phyloP scores from a whole-genome alignment of 2,888 invertebrate species.

The Rhamnusium bicolor region DNA sequence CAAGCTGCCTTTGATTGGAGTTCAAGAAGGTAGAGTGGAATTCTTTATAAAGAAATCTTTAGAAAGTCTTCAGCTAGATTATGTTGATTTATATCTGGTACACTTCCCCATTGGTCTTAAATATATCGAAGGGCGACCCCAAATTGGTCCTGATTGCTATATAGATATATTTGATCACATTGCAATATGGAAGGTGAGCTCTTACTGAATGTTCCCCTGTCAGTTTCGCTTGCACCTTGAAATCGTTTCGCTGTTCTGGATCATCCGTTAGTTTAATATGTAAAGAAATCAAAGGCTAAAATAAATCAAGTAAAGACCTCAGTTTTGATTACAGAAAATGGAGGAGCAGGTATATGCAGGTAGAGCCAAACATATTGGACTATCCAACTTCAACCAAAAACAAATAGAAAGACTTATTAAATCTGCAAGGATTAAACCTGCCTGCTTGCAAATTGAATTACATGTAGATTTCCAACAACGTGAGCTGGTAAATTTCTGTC shows the following conservation, averaged over 20 bases:
- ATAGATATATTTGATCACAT: slow-evolving; percentile 44
- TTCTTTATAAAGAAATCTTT: slow-evolving; percentile 55
- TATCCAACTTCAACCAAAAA: slow-evolving; percentile 72
- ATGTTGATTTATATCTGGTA: slow-evolving; percentile 59
- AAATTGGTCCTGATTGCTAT: background rate
- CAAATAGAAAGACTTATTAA: slow-evolving; percentile 40
- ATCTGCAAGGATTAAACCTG: slow-evolving; percentile 74
- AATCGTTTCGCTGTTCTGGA: too few species aligned
- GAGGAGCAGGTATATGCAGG: slow-evolving; percentile 80
- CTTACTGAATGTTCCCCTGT: background rate
- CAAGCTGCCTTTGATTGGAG: slow-evolving; percentile 80
- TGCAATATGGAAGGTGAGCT: slow-evolving; percentile 54
- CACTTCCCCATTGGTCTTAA: slow-evolving; percentile 55
- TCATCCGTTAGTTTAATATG: too few species aligned
- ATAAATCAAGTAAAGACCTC: too few species aligned
- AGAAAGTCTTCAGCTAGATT: slow-evolving; percentile 54
- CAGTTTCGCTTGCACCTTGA: too few species aligned
- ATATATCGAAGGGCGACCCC: slow-evolving; percentile 30
- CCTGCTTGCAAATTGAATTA: slow-evolving; percentile 78
- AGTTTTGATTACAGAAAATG: slow-evolving; percentile 68
- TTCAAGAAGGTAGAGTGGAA: slow-evolving; percentile 71
- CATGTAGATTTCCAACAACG: slow-evolving; percentile 72
- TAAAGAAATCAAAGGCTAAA: too few species aligned
- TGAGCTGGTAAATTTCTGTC: slow-evolving; percentile 59
- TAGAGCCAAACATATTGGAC: slow-evolving; percentile 83